Evolutionary conservation across 2,113 vertebrate genomes (phyloP).

Genomic region (Mus pahari): DNA sequence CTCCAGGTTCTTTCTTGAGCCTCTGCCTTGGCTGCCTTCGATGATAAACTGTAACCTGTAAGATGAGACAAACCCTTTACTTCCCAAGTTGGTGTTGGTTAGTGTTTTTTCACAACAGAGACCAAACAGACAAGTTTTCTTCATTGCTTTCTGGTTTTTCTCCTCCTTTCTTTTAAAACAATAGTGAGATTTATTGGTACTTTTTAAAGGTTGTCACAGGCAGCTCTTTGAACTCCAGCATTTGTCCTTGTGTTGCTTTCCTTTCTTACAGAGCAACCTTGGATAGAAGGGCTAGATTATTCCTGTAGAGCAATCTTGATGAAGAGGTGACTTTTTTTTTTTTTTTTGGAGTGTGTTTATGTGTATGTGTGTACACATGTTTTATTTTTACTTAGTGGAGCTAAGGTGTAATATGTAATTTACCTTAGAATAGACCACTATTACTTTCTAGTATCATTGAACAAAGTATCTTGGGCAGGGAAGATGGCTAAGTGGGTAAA

Average conservation of each 20-base stretch:
- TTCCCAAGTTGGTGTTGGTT: neutral
- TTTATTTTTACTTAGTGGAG: conserved; percentile 27
- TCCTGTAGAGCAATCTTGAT: conserved; percentile 32
- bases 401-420: neutral
- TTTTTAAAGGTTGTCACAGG: neutral
- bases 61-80: neutral
- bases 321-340: neutral
- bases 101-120: neutral
- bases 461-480: neutral
- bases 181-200: conserved; percentile 20
- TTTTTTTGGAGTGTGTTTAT: neutral
- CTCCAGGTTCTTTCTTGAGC: neutral
- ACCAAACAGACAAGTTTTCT: neutral
- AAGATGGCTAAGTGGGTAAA: neutral
- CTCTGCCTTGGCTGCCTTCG: neutral
- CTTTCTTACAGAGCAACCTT: neutral
- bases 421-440: neutral
- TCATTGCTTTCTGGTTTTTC: neutral
- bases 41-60: neutral
- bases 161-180: neutral
- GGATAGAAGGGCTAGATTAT: neutral
- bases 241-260: neutral
- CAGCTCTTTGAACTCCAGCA: neutral
- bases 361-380: neutral
- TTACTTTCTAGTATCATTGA: conserved; percentile 23